These are phyloP conservation scores for Lymantria dispar DNA, from an alignment of 2,888 invertebrate genomes.

Conservation along the genomic window DNA sequence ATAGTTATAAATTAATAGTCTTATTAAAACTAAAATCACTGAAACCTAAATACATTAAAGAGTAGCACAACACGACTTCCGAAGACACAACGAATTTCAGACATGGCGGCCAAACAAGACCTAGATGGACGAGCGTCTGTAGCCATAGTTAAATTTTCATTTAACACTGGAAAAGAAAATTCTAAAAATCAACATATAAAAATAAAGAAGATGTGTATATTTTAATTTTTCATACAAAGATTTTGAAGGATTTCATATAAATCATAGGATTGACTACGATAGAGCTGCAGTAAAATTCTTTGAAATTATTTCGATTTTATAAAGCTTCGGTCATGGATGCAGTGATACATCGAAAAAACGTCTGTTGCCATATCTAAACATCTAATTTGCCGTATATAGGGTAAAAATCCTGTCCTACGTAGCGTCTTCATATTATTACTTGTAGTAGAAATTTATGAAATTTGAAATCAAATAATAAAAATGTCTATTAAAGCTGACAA, in stretches of 20 bases:
- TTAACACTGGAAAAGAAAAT: constrained; percentile 74
- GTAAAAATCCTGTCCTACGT: too few species aligned
- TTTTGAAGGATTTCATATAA: constrained; percentile 62
- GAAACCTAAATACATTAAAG: constrained; percentile 72
- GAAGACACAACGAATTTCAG: constrained; percentile 79
- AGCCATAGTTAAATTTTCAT: constrained; percentile 57
- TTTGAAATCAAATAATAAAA: too few species aligned
- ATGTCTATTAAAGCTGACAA: too few species aligned
- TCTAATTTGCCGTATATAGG: too few species aligned
- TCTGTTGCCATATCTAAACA: too few species aligned
- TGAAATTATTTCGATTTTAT: constrained; percentile 11
- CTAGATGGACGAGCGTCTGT: constrained; percentile 73
- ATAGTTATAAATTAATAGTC: constrained; percentile 62
- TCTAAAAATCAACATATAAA: constrained; percentile 63
- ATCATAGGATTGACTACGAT: constrained; percentile 49
- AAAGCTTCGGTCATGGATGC: neutral
- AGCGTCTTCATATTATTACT: too few species aligned
- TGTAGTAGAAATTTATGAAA: too few species aligned
- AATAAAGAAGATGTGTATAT: constrained; percentile 60
- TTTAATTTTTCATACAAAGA: constrained; percentile 61
- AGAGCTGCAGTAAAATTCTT: constrained; percentile 34
- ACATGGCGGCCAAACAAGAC: constrained; percentile 80
- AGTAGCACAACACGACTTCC: constrained; percentile 81
- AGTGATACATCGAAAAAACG: too few species aligned
- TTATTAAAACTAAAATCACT: constrained; percentile 64